Evolutionary conservation across 37 sponge, comb jelly and placozoan species (phyloP), one percentile per base, ranked within the genome.

Genomic region (Halichondria panicea): DNA sequence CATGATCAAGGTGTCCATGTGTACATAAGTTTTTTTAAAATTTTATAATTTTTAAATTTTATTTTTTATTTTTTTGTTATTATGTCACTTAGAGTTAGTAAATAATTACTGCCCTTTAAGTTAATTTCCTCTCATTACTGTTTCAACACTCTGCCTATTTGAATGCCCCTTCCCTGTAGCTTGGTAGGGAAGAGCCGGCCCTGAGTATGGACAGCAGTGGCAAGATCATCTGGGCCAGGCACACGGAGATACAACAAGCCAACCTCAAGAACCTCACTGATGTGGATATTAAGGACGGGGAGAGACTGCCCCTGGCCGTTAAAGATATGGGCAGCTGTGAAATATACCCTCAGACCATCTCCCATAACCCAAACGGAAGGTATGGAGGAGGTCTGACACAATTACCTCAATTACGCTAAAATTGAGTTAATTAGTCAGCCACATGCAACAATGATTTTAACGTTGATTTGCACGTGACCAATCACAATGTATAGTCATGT

Each of bases 311-410:
- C 6, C 82, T 97, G 56, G 85, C 93, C 11, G 82, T 95, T 19
- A 97, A 95, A 76, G 99, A 97, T 80, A 86, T 97, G 87, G 99
- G 99, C 0, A 92, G 93, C 70, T 97, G 99, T 70, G 99, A 97
- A 72, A 87, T 97, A 7, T 97, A 85, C 69, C 99, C 99, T 5
- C 95, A 97, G 75, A 90, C 85, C 41, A 87, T 97, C 24, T 72
- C 70, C 18, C 99, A 97, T 65, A 97, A 87, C 48, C 95, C 95
- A 11, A 97, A 97, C 63, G 99, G 99, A 67, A 76, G 96, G 96
- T 95, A 13, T 48, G 24, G 18, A 36, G 61, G 43, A 21, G 9
- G 1, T 25, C 11, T 66, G 41, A 25, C 43, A 34, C 33, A 1
- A 27, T 71, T 3, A 37, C 40, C 66, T 64, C 40, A 37, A 8